phyloP scores from a whole-genome alignment of 1,140 invertebrate genomes.

The Eubasilissa regina region DNA sequence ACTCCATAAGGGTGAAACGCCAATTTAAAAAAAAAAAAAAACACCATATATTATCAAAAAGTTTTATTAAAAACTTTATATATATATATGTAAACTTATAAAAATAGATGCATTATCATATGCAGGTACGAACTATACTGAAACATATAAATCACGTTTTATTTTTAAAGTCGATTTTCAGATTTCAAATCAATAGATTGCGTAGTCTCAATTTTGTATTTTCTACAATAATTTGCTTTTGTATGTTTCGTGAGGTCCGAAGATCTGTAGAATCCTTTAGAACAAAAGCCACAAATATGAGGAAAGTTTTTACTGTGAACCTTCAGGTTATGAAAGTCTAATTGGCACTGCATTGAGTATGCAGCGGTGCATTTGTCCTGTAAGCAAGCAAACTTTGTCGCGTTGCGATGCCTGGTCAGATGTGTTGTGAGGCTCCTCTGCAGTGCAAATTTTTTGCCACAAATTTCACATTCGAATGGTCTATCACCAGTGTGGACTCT shows the following conservation, averaged over 20 bases:
- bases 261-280: slow-evolving; percentile 66
- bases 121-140: too few relatives aligned
- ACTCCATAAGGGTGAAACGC: too few relatives aligned
- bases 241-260: slow-evolving; percentile 68
- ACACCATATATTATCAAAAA: too few relatives aligned
- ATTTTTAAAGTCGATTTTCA: too few relatives aligned
- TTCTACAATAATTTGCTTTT: slow-evolving; percentile 47
- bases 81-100: too few relatives aligned
- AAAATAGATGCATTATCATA: too few relatives aligned
- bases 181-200: too few relatives aligned
- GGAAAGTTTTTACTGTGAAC: slow-evolving; percentile 66
- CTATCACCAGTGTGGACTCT: slow-evolving; percentile 80
- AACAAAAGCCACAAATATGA: slow-evolving; percentile 67
- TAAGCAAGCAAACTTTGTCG: slow-evolving; percentile 64
- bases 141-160: too few relatives aligned
- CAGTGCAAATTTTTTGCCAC: slow-evolving; percentile 67
- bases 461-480: slow-evolving; percentile 75
- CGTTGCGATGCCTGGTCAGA: slow-evolving; percentile 67
- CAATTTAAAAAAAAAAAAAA: too few relatives aligned
- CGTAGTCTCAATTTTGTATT: slow-evolving; percentile 7
- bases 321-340: slow-evolving; percentile 69
- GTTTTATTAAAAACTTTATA: too few relatives aligned
- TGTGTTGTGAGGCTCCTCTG: slow-evolving; percentile 67
- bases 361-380: slow-evolving; percentile 66
- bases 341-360: slow-evolving; percentile 66